Conservation (phyloP, 2,113 vertebrate species). For the Engraulis encrasicolus region DNA sequence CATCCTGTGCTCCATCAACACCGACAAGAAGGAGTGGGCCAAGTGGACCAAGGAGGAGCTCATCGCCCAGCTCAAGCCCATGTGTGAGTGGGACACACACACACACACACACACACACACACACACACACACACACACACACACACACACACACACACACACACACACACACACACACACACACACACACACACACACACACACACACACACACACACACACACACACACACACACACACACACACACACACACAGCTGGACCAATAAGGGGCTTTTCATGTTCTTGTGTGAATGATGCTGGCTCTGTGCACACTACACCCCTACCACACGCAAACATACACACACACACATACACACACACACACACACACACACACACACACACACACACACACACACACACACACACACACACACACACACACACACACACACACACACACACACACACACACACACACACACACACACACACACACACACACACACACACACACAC, state of each 20-base stretch:
- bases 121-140: not conserved
- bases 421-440: no score
- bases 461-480: no score
- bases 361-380: not conserved
- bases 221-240: not conserved
- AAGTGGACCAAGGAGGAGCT: conserved; percentile 99
- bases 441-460: no score
- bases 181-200: not conserved
- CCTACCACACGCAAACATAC: not conserved
- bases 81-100: conserved; percentile 90
- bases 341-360: not conserved
- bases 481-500: conserved; percentile 5
- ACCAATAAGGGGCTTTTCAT: no score
- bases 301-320: no score
- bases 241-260: not conserved
- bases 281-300: no score
- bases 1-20: conserved; percentile 98
- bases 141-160: not conserved
- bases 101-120: not conserved
- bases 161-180: not conserved
- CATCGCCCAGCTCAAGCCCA: conserved; percentile 96
- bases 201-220: not conserved
- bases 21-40: conserved; percentile 99
- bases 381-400: not conserved
- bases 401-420: not conserved